A percentile compares a stretch with the other conserved stretches of the same genome.
phyloP scores from a whole-genome alignment of 2,113 vertebrate genomes.

The Sylvicapra grimmia region DNA sequence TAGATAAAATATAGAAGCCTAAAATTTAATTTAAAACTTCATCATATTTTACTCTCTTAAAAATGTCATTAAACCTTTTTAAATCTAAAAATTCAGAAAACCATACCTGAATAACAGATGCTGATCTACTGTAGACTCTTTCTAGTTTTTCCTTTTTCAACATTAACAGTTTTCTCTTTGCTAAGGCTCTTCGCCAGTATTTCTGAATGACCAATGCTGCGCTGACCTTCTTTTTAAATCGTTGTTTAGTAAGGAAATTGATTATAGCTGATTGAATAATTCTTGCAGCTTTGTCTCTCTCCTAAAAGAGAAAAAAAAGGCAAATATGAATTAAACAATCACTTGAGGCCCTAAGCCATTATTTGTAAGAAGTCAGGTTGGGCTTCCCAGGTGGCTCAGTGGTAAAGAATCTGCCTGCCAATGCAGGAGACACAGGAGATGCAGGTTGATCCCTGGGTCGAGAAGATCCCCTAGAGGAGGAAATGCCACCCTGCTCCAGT shows the following conservation, averaged over 20 bases:
- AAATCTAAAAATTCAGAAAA: neutral
- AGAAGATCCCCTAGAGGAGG: neutral
- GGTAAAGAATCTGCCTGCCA: neutral
- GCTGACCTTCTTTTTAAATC: slow-evolving; percentile 59
- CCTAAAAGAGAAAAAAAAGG: slow-evolving; percentile 69
- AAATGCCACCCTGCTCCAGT: neutral
- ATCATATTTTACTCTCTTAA: neutral
- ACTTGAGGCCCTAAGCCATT: neutral
- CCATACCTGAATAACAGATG: slow-evolving; percentile 86
- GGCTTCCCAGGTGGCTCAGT: neutral
- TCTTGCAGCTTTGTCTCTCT: slow-evolving; percentile 81
- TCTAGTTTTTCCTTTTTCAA: slow-evolving; percentile 74
- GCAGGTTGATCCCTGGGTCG: neutral
- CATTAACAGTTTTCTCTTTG: slow-evolving; percentile 71
- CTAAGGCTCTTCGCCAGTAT: slow-evolving; percentile 81
- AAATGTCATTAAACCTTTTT: neutral
- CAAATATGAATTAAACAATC: neutral
- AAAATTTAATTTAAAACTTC: neutral
- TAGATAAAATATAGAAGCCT: neutral
- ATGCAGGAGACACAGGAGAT: neutral
- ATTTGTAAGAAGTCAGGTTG: neutral
- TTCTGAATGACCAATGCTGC: slow-evolving; percentile 85
- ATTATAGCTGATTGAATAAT: slow-evolving; percentile 80
- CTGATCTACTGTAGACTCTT: slow-evolving; percentile 76
- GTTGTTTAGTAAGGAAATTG: slow-evolving; percentile 77